Conservation (phyloP, 1,140 invertebrate species). For the Nautilus pompilius region DNA sequence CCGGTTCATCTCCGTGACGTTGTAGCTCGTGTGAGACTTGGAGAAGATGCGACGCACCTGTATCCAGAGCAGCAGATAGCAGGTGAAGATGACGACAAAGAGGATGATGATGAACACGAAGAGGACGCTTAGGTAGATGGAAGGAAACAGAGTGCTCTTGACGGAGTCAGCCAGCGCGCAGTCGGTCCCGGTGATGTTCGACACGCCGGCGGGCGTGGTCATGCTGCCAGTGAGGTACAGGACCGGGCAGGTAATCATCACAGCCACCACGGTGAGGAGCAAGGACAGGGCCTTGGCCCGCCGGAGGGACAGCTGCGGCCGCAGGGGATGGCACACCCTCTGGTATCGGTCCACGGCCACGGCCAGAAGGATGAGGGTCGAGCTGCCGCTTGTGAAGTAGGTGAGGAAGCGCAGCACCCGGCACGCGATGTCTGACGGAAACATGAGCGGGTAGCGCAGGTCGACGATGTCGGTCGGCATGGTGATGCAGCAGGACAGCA, state of each 20-base stretch:
- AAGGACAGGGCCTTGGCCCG: slow-evolving; percentile 10
- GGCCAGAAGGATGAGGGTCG: slow-evolving; percentile 19
- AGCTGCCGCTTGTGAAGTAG: slow-evolving; percentile 13
- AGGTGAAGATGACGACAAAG: neutral
- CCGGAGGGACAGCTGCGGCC: slow-evolving; percentile 5
- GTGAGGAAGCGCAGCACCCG: slow-evolving; percentile 14
- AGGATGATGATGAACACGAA: slow-evolving; percentile 13
- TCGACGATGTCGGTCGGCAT: slow-evolving; percentile 25
- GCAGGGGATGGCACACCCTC: slow-evolving; percentile 21
- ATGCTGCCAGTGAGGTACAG: slow-evolving; percentile 11
- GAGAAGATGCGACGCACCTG: too few species aligned
- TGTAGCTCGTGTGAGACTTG: too few species aligned
- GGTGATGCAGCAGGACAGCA: slow-evolving; percentile 19
- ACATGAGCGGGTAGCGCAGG: slow-evolving; percentile 10
- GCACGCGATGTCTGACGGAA: slow-evolving; percentile 10
- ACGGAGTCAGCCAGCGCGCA: slow-evolving; percentile 15
- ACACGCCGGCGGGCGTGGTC: neutral
- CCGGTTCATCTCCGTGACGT: too few species aligned
- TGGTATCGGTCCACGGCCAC: slow-evolving; percentile 21
- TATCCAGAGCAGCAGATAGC: slow-evolving; percentile 6
- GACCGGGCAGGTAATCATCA: slow-evolving; percentile 8
- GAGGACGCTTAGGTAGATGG: slow-evolving; percentile 7
- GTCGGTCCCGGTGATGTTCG: slow-evolving; percentile 8
- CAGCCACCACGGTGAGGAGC: neutral
- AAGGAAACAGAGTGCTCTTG: slow-evolving; percentile 7